Conservation (phyloP, 2,797 vertebrate genomes). For the Neosalanx taihuensis region DNA sequence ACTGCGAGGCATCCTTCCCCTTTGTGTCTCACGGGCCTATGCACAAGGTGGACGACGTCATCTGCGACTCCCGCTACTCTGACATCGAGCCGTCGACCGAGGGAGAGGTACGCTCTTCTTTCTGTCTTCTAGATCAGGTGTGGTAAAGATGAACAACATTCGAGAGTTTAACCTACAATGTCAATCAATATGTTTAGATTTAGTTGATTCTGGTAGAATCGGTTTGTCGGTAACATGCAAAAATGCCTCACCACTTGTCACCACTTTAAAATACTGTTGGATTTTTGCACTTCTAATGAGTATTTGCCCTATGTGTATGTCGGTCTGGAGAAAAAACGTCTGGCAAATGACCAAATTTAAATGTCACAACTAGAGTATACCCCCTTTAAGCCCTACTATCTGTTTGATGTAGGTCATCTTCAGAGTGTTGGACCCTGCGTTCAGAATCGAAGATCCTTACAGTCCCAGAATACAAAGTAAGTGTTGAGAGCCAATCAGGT, state of each 20-base stretch:
- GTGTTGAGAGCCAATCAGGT: slow-evolving; percentile 19
- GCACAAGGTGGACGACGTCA: slow-evolving; percentile 93
- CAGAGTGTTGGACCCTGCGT: slow-evolving; percentile 92
- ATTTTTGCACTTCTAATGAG: too few species aligned
- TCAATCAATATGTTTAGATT: too few species aligned
- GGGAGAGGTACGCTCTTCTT: slow-evolving; percentile 82
- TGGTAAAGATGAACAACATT: too few species aligned
- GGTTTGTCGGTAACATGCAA: too few species aligned
- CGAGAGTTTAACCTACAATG: too few species aligned
- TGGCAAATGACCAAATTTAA: too few species aligned
- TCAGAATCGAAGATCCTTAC: slow-evolving; percentile 93
- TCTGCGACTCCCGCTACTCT: slow-evolving; percentile 94
- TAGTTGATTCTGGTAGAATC: too few species aligned
- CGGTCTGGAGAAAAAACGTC: too few species aligned
- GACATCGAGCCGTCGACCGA: slow-evolving; percentile 97
- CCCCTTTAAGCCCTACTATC: neutral
- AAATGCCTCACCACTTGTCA: too few species aligned
- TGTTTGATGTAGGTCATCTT: slow-evolving; percentile 84
- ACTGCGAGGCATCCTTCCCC: slow-evolving; percentile 90
- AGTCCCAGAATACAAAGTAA: slow-evolving; percentile 94
- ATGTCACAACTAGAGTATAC: too few species aligned
- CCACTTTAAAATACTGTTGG: too few species aligned
- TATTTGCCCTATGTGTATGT: neutral
- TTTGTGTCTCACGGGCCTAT: slow-evolving; percentile 84
- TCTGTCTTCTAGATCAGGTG: neutral